Base-by-base conservation (phyloP, 2,888 invertebrate genomes). In the Scaptodrosophila latifasciaeformis region DNA sequence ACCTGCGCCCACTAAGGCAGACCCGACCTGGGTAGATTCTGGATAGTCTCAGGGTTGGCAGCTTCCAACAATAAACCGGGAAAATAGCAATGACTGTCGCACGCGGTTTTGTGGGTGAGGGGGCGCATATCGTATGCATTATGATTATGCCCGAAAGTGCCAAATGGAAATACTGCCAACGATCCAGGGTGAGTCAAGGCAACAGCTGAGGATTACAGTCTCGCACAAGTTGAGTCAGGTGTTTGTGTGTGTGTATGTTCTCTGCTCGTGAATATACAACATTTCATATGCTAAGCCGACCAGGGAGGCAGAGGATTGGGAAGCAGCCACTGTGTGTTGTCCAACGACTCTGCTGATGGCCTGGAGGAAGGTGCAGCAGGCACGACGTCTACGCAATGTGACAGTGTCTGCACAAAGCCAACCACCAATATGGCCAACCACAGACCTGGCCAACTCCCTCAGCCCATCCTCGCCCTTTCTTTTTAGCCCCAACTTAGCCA, bases 101-200 rank as follows among this genome's bases (percentile, higher is more conserved):
- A n/a, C n/a, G n/a, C n/a, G n/a, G n/a, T n/a, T n/a, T n/a, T n/a
- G n/a, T n/a, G n/a, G n/a, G n/a, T n/a, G n/a, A n/a, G n/a, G n/a
- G n/a, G n/a, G n/a, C n/a, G n/a, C 40, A 43, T 34, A 46, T 50
- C 66, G 74, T 70, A 67, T 70, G 82, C 71, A 78, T 81, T 82
- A 76, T 82, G 76, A 82, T 81, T 82, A 79, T 82, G 70, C 64
- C 63, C 70, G 64, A 65, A 66, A 59, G 51, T 62, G 56, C 61
- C 67, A 55, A 62, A 62, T 61, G 65, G 51, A 54, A 49, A 53
- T 47, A 53, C 34, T 53, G 50, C 19, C 37, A 30, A 13, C 27
- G 24, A 27, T 15, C 15, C 18, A 35, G 37, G n/a, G 37, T 43
- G 55, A 50, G 35, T 51, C 50, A 34, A 43, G 29, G 27, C 17